These are phyloP conservation scores for Protaetia brevitarsis DNA, from an alignment of 1,140 invertebrate genomes.

Conservation along the genomic window DNA sequence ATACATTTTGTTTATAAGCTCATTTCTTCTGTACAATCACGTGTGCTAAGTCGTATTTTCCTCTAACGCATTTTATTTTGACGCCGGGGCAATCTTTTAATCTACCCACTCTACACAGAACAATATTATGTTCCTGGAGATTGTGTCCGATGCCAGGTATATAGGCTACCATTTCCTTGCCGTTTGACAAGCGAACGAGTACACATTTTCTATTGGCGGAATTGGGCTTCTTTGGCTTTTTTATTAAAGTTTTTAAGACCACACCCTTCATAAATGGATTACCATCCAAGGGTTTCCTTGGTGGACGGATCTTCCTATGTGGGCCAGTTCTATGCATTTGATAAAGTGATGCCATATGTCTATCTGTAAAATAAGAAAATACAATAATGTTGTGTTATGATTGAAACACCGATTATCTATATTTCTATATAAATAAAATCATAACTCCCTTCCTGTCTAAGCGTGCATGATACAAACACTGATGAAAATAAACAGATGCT, in stretches of 20 bases:
- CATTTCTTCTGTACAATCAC: constrained; percentile 60
- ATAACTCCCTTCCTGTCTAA: too few relatives aligned
- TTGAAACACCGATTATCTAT: too few relatives aligned
- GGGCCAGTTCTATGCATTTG: constrained; percentile 66
- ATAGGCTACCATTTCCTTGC: constrained; percentile 89
- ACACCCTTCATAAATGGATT: constrained; percentile 85
- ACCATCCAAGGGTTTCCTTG: constrained; percentile 67
- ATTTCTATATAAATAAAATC: too few relatives aligned
- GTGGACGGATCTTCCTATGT: constrained; percentile 59
- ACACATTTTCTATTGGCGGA: constrained; percentile 98
- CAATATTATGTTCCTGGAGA: constrained; percentile 95
- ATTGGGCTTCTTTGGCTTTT: constrained; percentile 98
- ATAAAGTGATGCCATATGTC: constrained; percentile 33
- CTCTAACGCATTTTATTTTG: constrained; percentile 90
- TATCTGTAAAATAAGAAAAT: constrained; percentile 41
- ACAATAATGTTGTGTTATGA: too few relatives aligned
- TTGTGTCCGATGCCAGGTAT: constrained; percentile 96
- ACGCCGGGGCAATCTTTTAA: constrained; percentile 92
- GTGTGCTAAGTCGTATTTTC: constrained; percentile 90
- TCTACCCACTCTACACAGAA: constrained; percentile 78
- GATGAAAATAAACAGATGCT: too few relatives aligned
- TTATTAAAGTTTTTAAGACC: constrained; percentile 84
- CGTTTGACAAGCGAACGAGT: constrained; percentile 76
- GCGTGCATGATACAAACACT: too few relatives aligned
- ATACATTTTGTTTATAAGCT: too few relatives aligned